phyloP scores from a whole-genome alignment of 2,797 vertebrate species.

The Peromyscus melanophrys region DNA sequence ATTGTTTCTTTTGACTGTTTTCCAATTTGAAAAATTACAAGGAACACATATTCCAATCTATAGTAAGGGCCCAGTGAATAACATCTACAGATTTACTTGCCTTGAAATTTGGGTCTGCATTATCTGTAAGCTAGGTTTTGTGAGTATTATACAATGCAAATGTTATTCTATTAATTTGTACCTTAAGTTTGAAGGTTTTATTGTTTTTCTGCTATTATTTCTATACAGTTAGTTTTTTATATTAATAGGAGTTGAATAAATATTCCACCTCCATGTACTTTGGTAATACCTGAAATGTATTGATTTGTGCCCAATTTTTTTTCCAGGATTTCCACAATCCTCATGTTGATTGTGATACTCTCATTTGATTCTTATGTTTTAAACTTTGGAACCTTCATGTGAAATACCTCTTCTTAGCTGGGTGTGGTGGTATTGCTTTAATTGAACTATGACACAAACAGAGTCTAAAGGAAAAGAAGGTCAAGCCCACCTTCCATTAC shows the following conservation, averaged over 20 bases:
- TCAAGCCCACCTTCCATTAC: background rate
- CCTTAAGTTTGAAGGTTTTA: background rate
- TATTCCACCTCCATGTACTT: background rate
- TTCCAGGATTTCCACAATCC: background rate
- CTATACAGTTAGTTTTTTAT: background rate
- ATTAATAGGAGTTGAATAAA: background rate
- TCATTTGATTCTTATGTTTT: accelerated
- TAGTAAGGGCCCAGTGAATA: background rate
- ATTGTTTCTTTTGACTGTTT: constrained; percentile 14
- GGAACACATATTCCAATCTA: accelerated
- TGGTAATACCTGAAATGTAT: background rate
- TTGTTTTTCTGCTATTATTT: background rate
- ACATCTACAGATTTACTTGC: background rate
- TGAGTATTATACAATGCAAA: background rate
- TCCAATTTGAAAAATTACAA: background rate
- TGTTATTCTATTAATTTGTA: constrained; percentile 13
- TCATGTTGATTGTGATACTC: background rate
- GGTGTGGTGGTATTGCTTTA: background rate
- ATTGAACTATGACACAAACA: background rate
- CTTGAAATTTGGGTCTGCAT: background rate
- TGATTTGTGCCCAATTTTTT: background rate
- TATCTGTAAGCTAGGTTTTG: background rate
- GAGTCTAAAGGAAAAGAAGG: background rate
- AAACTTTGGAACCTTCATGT: background rate
- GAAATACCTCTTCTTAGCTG: background rate